Evolutionary conservation across 2,113 vertebrate genomes (phyloP).

Genomic region (Pangasianodon hypophthalmus): DNA sequence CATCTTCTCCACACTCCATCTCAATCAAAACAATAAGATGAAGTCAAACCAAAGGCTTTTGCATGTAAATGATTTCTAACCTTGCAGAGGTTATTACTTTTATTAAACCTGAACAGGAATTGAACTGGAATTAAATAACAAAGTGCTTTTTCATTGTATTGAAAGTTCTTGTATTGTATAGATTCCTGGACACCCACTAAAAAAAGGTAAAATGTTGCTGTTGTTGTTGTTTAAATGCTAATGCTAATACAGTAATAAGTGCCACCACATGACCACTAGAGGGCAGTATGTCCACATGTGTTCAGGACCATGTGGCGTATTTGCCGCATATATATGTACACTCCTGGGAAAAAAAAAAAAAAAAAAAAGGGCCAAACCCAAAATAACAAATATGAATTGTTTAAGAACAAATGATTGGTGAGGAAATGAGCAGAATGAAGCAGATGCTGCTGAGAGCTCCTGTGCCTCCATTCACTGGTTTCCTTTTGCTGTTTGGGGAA

Average conservation of each 20-base stretch:
- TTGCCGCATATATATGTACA: neutral
- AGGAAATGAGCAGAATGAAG: no score
- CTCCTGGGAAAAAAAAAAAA: no score
- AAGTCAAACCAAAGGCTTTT: neutral
- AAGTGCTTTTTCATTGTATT: neutral
- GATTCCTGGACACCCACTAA: neutral
- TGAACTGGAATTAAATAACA: neutral
- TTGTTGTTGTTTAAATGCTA: neutral
- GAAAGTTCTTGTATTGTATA: neutral
- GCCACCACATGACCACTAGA: neutral
- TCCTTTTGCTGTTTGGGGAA: no score
- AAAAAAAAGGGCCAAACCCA: no score
- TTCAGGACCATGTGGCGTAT: neutral
- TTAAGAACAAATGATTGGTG: no score
- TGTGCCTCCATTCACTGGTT: no score
- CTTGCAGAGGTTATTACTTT: neutral
- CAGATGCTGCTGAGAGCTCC: no score
- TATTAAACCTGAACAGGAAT: neutral
- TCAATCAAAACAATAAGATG: neutral
- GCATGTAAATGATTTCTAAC: neutral
- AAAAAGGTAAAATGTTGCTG: neutral
- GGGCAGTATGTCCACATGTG: neutral
- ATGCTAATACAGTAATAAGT: neutral
- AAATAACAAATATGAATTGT: no score
- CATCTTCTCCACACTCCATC: neutral